Base-by-base conservation (phyloP, 2,888 invertebrate species). In the Marronus borbonicus region DNA sequence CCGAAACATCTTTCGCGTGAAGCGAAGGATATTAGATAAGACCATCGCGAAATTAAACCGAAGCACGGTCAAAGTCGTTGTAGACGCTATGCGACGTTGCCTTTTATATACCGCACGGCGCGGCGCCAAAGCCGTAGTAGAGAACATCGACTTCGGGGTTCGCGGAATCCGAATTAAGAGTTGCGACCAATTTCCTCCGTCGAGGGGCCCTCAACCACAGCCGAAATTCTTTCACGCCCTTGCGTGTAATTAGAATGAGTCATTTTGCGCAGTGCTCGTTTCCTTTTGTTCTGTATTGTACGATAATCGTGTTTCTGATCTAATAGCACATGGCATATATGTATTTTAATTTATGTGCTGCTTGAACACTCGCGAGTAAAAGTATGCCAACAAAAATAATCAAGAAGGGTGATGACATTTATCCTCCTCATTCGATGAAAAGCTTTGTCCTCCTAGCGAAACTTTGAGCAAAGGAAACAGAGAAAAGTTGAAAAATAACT, bases 191-290 rank as follows among this genome's bases (percentile, higher is more conserved):
- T 74, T 74, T 74, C 72, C 60, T 74, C 44, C 72, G 60, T 10
- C 58, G 49, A 74, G 72, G 72, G 72, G 58, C 20, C 72, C 60
- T 60, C 72, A 44, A 60, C 72, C 60, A 74, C 60, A 44, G 60
- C 60, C 72, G 60, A 74, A 74, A 74, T 74, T 74, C 72, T 74
- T 74, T 74, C 72, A 74, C 72, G 72, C 72, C 72, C 60, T 74
- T 74, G 72, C 72, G 72, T 60, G 60, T 74, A 74, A 74, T 74
- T 74, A 74, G 72, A 74, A 74, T 74, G 72, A 74, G 60, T 74
- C 72, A 74, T 60, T 58, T 74, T 74, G 60, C 60, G 62, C 72
- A 60, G 28, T 62, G 60, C 72, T 44, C 72, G 60, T 74, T 74
- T 74, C 72, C 60, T 60, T 74, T 74, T 74, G 44, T 74, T 24